Evolutionary conservation across 64 coral and sea anemone genomes (phyloP).

Genomic region (Stylophora pistillata): DNA sequence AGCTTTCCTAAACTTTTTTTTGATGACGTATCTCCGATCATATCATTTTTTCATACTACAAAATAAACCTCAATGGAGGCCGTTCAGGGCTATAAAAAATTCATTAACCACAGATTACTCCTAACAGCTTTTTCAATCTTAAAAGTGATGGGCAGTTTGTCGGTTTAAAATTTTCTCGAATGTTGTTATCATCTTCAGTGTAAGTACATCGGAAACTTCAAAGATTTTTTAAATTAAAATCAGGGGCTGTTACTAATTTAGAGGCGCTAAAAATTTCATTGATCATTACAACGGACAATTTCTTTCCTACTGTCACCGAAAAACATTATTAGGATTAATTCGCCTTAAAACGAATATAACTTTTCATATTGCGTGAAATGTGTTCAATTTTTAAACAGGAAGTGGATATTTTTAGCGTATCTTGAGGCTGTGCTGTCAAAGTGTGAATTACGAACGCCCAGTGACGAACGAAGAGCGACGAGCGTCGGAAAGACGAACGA

Average conservation of each 20-base stretch:
- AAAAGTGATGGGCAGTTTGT: not conserved
- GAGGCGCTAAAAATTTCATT: not conserved
- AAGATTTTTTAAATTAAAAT: not conserved
- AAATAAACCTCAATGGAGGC: too few species aligned
- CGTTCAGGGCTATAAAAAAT: not conserved
- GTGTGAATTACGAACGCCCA: too few species aligned
- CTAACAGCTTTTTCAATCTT: not conserved
- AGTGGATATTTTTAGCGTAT: too few species aligned
- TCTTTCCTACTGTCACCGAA: not conserved
- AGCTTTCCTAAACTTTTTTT: too few species aligned
- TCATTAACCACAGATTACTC: not conserved
- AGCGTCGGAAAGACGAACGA: too few species aligned
- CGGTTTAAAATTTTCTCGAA: not conserved
- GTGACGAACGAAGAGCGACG: too few species aligned
- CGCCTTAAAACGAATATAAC: too few species aligned
- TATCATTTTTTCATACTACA: too few species aligned
- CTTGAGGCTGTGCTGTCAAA: too few species aligned
- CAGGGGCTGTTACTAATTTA: not conserved
- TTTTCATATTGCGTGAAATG: not conserved
- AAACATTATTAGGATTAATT: too few species aligned
- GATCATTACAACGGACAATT: not conserved
- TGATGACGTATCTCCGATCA: too few species aligned
- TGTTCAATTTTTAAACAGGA: too few species aligned
- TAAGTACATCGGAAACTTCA: not conserved
- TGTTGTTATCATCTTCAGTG: not conserved